Evolutionary conservation across 2,113 vertebrate genomes (phyloP).

Genomic region (Prionailurus viverrinus): DNA sequence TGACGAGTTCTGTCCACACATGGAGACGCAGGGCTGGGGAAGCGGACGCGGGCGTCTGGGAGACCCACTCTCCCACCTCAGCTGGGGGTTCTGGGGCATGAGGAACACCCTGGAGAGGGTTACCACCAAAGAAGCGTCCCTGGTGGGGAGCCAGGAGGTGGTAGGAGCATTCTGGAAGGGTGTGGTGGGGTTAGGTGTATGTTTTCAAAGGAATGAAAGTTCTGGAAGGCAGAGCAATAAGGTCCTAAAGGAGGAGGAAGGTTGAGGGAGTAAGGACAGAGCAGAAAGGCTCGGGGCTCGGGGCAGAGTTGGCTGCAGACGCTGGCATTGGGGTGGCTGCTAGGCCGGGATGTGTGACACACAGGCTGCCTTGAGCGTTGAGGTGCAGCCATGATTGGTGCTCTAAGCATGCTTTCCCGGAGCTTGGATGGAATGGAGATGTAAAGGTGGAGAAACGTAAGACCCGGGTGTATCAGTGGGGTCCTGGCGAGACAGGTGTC

Average conservation of each 20-base stretch:
- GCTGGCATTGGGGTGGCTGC: fast-evolving
- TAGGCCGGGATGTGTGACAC: neutral
- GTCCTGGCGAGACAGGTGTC: neutral
- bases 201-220: neutral
- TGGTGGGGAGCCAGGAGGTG: fast-evolving
- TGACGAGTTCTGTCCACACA: neutral
- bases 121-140: neutral
- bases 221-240: neutral
- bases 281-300: fast-evolving
- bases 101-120: neutral
- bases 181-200: neutral
- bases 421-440: neutral
- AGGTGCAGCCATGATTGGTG: neutral
- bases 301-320: neutral
- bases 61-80: too few relatives aligned
- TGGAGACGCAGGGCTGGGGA: neutral
- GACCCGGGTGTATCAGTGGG: fast-evolving
- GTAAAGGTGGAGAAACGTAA: neutral
- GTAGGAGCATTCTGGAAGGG: neutral
- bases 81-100: neutral
- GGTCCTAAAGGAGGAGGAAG: neutral
- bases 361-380: fast-evolving
- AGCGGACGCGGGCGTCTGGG: fast-evolving
- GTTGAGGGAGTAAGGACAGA: neutral
- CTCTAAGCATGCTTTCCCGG: neutral